Evolutionary conservation across 2,113 vertebrate genomes (phyloP), one percentile per base, ranked within the genome.

Genomic region (Diphyllodes magnificus): DNA sequence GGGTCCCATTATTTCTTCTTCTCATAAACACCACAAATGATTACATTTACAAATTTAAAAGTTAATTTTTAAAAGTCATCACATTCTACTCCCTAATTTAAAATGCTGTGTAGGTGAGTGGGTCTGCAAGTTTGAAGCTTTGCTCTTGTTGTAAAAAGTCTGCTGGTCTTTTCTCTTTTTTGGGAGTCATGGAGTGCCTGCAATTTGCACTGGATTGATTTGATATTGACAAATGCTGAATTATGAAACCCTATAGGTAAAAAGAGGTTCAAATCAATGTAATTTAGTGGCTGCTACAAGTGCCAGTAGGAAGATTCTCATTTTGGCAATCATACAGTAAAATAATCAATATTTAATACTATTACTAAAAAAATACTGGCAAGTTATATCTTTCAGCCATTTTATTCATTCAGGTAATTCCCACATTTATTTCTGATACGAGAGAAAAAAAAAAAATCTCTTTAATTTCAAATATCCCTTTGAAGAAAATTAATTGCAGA

Each of bases 181-280:
- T 53, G 70, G 85, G 42, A 47, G 86, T 95, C 88, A 71, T 12
- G 69, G 82, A 85, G 31, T 53, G 49, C 90, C 93, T 91, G 88
- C 90, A 89, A 42, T 92, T 89, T 94, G 69, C 69, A 93, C 57
- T 73, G n/a, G 54, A 98, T 94, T 93, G 96, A 97, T 97, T 10
- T 57, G 65, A 33, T 96, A 98, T 97, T 85, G 97, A 97, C 92
- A 94, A 76, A 73, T 50, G 51, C 30, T 95, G 90, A 98, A 97
- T 97, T 97, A 97, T 95, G 89, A 97, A 97, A 96, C 40, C 69
- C 70, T 96, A 87, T 71, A 92, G 91, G 90, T 94, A 96, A 95
- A 97, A 92, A 73, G 77, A 88, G 59, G 83, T 97, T 97, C 95
- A 92, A 83, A 93, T 91, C 92, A 91, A 90, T 69, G 94, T 96